A percentile compares a stretch with the other conserved stretches of the same genome.
These are phyloP conservation scores for Sebastes variabilis DNA, from an alignment of 2,797 vertebrate species.

Conservation along the genomic window DNA sequence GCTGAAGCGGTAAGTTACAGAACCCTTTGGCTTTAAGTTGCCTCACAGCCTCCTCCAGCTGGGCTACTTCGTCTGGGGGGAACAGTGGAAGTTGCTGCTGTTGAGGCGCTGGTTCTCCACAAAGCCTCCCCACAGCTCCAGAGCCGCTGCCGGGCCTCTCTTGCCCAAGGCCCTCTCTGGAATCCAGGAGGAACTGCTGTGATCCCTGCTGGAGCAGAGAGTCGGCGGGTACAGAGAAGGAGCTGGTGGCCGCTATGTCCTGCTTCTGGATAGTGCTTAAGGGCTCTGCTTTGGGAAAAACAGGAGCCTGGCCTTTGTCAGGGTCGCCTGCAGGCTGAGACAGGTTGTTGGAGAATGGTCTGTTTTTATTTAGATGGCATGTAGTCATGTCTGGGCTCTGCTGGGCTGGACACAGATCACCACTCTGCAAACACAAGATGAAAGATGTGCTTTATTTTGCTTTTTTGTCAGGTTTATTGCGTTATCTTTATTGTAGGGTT, in stretches of 20 bases:
- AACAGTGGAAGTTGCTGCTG: conserved; percentile 89
- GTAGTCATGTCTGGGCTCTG: conserved; percentile 85
- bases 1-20: conserved; percentile 89
- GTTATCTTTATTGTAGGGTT: no score
- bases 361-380: conserved; percentile 82
- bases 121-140: conserved; percentile 84
- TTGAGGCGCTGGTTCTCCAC: conserved; percentile 85
- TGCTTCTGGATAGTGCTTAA: conserved; percentile 91
- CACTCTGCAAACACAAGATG: conserved; percentile 75
- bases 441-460: neutral
- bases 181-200: conserved; percentile 85
- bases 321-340: conserved; percentile 86
- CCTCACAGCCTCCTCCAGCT: conserved; percentile 94
- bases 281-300: conserved; percentile 85
- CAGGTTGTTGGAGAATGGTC: conserved; percentile 84
- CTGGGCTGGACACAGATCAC: conserved; percentile 84
- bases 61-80: conserved; percentile 88
- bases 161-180: conserved; percentile 85
- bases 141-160: conserved; percentile 83
- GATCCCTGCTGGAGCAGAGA: conserved; percentile 88
- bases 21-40: conserved; percentile 93
- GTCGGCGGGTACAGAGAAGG: conserved; percentile 88
- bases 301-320: conserved; percentile 86
- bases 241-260: conserved; percentile 85
- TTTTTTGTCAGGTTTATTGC: neutral